Conservation (phyloP, 2,888 invertebrate genomes). For the Ormyrus pomaceus region DNA sequence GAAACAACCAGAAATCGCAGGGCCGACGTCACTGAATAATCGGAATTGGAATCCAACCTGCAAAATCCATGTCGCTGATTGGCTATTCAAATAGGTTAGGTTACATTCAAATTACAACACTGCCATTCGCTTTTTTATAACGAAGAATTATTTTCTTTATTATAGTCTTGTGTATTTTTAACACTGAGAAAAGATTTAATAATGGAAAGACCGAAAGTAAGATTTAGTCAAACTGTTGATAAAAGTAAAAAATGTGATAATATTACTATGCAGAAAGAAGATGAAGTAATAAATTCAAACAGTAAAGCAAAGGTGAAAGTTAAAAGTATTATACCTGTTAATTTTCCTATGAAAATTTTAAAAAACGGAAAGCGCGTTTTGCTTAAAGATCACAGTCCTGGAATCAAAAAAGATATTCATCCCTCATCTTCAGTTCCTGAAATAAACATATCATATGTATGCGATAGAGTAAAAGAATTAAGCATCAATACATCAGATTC, state of each 20-base stretch:
- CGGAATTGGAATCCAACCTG: too few relatives aligned
- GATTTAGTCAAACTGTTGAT: conserved; percentile 59
- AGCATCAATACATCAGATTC: not conserved
- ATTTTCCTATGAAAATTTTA: conserved; percentile 62
- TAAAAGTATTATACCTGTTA: conserved; percentile 58
- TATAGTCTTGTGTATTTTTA: too few relatives aligned
- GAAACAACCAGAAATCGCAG: too few relatives aligned
- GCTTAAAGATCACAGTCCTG: conserved; percentile 2
- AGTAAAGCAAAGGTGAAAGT: conserved; percentile 58
- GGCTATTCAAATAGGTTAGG: too few relatives aligned
- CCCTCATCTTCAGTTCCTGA: too few relatives aligned
- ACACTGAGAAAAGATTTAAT: not conserved
- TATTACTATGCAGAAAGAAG: not conserved
- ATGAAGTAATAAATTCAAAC: not conserved
- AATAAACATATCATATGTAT: too few relatives aligned
- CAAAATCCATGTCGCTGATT: too few relatives aligned
- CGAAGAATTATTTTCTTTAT: too few relatives aligned
- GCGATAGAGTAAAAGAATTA: too few relatives aligned
- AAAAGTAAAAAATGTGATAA: conserved; percentile 10
- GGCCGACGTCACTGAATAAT: too few relatives aligned
- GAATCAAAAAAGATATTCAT: not conserved
- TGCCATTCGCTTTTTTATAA: too few relatives aligned
- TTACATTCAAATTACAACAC: too few relatives aligned
- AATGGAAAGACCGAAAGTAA: conserved; percentile 63
- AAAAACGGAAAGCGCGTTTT: conserved; percentile 32